Evolutionary conservation across 2,888 invertebrate species (phyloP).

Genomic region (Anthophora plumipes): DNA sequence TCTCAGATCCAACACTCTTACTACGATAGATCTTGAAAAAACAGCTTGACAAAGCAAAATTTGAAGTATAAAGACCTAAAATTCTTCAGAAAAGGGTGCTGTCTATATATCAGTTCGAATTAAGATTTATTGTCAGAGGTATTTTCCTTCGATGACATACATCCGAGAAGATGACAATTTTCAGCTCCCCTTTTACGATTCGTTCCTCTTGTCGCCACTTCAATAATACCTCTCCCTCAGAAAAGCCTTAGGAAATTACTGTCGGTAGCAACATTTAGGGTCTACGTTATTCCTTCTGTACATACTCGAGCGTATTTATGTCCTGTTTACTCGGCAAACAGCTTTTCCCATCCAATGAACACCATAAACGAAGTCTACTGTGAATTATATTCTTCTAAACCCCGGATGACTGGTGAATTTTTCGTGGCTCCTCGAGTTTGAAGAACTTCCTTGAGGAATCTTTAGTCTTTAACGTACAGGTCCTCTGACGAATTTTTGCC

Average conservation of each 20-base stretch:
- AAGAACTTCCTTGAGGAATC: conserved; percentile 8
- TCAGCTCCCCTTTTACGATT: not conserved
- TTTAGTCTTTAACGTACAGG: not conserved
- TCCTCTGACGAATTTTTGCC: conserved; percentile 21
- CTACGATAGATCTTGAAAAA: too few relatives aligned
- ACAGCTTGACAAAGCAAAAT: too few relatives aligned
- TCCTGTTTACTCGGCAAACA: conserved; percentile 71
- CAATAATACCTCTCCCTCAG: conserved; percentile 16
- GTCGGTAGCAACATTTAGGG: conserved; percentile 38
- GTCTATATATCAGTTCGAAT: conserved; percentile 14
- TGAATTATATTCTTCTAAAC: not conserved
- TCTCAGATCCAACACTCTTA: too few relatives aligned
- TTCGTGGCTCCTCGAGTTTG: conserved; percentile 16
- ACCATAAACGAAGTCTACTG: conserved; percentile 27
- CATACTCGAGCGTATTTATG: conserved; percentile 68
- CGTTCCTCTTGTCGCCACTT: conserved; percentile 59
- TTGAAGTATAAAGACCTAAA: too few relatives aligned
- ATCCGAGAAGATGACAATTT: not conserved
- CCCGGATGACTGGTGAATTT: conserved; percentile 7
- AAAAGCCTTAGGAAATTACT: conserved; percentile 30
- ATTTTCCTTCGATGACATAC: conserved; percentile 23
- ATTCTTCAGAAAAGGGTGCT: too few relatives aligned
- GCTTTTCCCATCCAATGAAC: conserved; percentile 63
- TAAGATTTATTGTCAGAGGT: conserved; percentile 17
- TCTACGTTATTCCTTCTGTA: conserved; percentile 57